phyloP scores from a whole-genome alignment of 2,888 invertebrate genomes.

The Thysanoteuthis rhombus region DNA sequence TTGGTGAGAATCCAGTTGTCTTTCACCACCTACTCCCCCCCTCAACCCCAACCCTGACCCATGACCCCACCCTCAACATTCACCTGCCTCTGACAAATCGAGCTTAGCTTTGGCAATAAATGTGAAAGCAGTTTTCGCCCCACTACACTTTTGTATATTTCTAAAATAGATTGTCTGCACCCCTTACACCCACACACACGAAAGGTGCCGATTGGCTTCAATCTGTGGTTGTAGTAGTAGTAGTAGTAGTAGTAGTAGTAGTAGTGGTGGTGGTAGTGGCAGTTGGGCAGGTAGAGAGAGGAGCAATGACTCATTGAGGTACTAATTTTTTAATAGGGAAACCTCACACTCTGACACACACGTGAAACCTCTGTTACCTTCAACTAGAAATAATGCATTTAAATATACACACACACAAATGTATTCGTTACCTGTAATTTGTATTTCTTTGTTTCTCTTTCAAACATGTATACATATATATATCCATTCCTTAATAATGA shows the following conservation, averaged over 20 bases:
- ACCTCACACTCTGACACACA: too few relatives aligned
- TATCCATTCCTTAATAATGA: too few relatives aligned
- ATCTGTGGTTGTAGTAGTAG: neutral
- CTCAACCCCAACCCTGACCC: neutral
- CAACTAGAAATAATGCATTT: too few relatives aligned
- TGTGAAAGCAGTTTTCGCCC: too few relatives aligned
- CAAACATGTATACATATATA: neutral
- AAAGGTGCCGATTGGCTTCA: neutral
- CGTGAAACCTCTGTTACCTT: neutral
- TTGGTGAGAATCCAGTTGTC: too few relatives aligned
- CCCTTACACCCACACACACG: neutral
- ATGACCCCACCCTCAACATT: neutral
- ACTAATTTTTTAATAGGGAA: neutral
- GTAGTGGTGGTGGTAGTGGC: too few relatives aligned
- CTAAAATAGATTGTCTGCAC: too few relatives aligned
- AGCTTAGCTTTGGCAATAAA: too few relatives aligned
- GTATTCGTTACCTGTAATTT: neutral
- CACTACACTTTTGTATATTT: too few relatives aligned
- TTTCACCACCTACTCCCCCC: neutral
- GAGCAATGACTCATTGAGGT: neutral
- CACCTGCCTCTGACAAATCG: neutral
- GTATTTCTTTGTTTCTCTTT: neutral
- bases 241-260: too few relatives aligned
- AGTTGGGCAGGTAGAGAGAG: neutral
- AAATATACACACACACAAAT: neutral